Evolutionary conservation across 2,888 invertebrate genomes (phyloP), one percentile per base, ranked within the genome.

Genomic region (Plutella xylostella): DNA sequence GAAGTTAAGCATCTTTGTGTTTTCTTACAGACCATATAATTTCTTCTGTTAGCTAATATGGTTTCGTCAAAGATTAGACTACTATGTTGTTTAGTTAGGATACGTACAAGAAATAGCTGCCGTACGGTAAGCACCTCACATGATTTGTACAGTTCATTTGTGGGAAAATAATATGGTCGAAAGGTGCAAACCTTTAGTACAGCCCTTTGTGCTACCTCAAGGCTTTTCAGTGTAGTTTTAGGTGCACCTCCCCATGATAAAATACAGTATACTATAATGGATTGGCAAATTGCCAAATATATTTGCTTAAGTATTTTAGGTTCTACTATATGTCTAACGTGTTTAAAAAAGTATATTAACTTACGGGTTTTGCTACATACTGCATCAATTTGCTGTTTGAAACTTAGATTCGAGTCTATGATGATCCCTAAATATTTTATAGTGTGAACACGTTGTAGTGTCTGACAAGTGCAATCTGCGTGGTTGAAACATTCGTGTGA

Each of bases 251-350:
- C 30, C 21, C 17, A 22, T 21, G 15, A 39, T 14, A 11, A 20
- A 37, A 40, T 43, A 15, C 45, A 31, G 17, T 28, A 33, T 42
- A n/a, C 35, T 28, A 40, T 41, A 45, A 31, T 41, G 34, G 43
- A 46, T 41, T 48, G 28, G 37, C 21, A 28, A 14, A 38, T 15
- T 30, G 40, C 45, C 38, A 43, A 45, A 21, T 38, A 20, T 41
- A 40, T 21, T 38, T 51, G 51, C 55, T 51, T 57, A 42, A 47
- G 50, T 56, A 41, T 45, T 17, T 3, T 18, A 15, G 15, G 4
- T 14, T 34, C 17, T 9, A 17, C 34, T 17, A 34, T 17, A 9
- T 34, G 15, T 17, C 34, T 34, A 4, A 34, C 3, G 5, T 17
- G 14, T 17, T 17, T 17, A 3, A 34, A 34, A 0, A 17, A 4